These are phyloP conservation scores for Tetranychus cinnabarinus DNA, from an alignment of 1,140 invertebrate genomes.

Conservation along the genomic window DNA sequence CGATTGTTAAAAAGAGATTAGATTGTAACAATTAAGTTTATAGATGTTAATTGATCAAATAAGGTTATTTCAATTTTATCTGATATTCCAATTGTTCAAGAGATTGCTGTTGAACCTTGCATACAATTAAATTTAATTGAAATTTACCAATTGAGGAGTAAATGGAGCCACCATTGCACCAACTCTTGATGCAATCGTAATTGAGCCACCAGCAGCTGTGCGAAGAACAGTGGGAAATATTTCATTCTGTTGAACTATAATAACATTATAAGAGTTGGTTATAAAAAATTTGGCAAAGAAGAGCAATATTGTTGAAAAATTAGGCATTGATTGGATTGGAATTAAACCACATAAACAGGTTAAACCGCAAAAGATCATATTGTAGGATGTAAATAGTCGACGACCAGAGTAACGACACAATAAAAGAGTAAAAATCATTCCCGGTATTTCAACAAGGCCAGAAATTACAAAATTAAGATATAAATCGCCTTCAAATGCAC, in stretches of 20 bases:
- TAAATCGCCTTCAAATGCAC: conserved; percentile 38
- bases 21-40: too few species aligned
- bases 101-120: too few species aligned
- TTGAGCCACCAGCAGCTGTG: conserved; percentile 18
- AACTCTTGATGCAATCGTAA: conserved; percentile 18
- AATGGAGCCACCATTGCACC: conserved; percentile 21
- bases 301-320: conserved; percentile 33
- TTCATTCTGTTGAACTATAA: conserved; percentile 30
- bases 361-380: background rate
- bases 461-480: conserved; percentile 49
- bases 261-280: conserved; percentile 48
- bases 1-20: too few species aligned
- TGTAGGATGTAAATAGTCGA: background rate
- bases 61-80: too few species aligned
- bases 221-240: conserved; percentile 43
- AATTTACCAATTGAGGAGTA: conserved; percentile 27
- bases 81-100: too few species aligned
- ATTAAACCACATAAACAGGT: background rate
- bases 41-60: too few species aligned
- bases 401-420: background rate
- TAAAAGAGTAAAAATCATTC: conserved; percentile 39
- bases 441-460: conserved; percentile 47
- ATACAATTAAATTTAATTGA: background rate
- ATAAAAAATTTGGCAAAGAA: conserved; percentile 60
- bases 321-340: background rate